Conservation (phyloP, 2,888 invertebrate species). For the Hypsopygia costalis region DNA sequence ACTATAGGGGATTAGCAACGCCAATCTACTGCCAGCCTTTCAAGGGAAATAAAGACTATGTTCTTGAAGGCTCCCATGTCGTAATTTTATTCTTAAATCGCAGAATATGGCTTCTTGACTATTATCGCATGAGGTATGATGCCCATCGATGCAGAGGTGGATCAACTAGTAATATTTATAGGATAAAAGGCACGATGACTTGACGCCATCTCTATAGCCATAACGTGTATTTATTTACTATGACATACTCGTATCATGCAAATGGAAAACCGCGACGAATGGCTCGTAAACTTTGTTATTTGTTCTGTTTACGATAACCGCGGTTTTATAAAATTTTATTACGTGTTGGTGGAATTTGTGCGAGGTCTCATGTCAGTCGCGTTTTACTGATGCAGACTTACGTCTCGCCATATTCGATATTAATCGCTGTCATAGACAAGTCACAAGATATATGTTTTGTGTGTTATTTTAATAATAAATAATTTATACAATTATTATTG, state of each 20-base stretch:
- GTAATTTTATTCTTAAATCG: too few species aligned
- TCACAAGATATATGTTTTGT: too few species aligned
- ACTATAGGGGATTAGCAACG: too few species aligned
- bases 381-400: constrained; percentile 21
- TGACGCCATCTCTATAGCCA: constrained; percentile 19
- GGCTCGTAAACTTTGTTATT: constrained; percentile 71
- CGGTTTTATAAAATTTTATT: constrained; percentile 71
- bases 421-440: neutral
- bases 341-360: constrained; percentile 46
- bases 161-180: too few species aligned
- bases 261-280: constrained; percentile 70
- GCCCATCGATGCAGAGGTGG: too few species aligned
- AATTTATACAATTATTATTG: too few species aligned
- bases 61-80: too few species aligned
- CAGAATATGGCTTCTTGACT: too few species aligned
- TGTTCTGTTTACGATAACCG: constrained; percentile 76
- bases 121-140: too few species aligned
- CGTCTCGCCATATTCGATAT: neutral
- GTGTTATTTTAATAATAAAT: too few species aligned
- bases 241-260: constrained; percentile 63
- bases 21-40: too few species aligned
- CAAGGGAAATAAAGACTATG: too few species aligned
- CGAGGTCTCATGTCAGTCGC: constrained; percentile 31
- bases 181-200: constrained; percentile 9
- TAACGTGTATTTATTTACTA: constrained; percentile 37